Conservation (phyloP, 1,140 invertebrate species). For the Aphelenchoides fujianensis region DNA sequence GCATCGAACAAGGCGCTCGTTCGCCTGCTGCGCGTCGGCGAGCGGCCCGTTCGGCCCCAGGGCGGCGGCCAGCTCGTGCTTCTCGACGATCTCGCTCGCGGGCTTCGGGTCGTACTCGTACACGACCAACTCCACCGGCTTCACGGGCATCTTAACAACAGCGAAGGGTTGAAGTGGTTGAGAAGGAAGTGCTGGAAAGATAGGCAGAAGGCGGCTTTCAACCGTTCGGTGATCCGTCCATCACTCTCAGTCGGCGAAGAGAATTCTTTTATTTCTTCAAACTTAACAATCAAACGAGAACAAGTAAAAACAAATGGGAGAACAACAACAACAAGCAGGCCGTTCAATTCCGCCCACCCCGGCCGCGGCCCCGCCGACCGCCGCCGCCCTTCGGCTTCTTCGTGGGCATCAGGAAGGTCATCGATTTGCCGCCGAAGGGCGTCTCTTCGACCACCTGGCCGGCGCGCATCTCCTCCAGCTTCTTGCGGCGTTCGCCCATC, state of each 20-base stretch:
- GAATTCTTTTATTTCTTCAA: not conserved
- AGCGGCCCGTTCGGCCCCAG: not conserved
- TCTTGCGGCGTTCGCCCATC: slow-evolving; percentile 12
- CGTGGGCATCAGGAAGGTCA: slow-evolving; percentile 41
- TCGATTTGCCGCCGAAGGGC: slow-evolving; percentile 49
- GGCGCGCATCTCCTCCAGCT: not conserved
- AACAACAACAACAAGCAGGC: no score
- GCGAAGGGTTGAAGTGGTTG: not conserved
- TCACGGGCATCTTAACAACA: not conserved
- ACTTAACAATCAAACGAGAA: not conserved
- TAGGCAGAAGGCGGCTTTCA: no score
- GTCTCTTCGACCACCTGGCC: slow-evolving; percentile 31
- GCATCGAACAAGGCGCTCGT: not conserved
- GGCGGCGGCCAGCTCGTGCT: not conserved
- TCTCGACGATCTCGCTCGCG: not conserved
- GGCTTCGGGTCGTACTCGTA: not conserved
- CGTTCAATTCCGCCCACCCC: no score
- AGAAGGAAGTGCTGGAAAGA: not conserved
- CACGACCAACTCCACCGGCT: not conserved
- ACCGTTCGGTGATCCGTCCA: not conserved
- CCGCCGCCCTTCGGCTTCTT: slow-evolving; percentile 32
- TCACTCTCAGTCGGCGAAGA: not conserved
- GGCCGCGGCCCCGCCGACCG: no score
- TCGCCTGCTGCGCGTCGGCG: not conserved
- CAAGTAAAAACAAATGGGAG: no score